Base-by-base conservation (phyloP, 2,113 vertebrate species). In the Nestor notabilis region DNA sequence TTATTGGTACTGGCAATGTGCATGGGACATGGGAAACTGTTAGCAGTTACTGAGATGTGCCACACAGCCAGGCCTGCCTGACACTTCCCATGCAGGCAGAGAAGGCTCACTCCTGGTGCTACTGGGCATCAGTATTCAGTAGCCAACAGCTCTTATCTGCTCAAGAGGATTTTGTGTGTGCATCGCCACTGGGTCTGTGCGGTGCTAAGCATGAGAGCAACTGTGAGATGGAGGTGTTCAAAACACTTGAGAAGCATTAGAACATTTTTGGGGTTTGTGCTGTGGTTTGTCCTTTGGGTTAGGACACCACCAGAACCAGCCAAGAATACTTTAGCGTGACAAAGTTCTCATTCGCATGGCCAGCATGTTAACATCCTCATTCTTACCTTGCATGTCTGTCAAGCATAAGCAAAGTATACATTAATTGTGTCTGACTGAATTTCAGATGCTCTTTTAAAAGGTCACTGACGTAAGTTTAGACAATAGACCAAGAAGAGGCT, bases 401-500 rank as follows among this genome's bases (percentile, higher is more conserved):
- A 94, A 93, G 82, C 84, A 58, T 83, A 75, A 93, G 95, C 70
- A 97, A 96, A 97, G 31, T 60, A 64, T 91, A 55, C 80, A 90
- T 96, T 97, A 97, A 97, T 91, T 95, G 95, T 83, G 52, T 90
- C 91, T 96, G 94, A 97, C 68, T 95, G 93, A 75, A 96, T 97
- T 94, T 96, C 89, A 97, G 37, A 41, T 55, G 64, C 52, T 92
- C 61, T 93, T 83, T 80, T 96, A 55, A 96, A 96, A 92, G 87
- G 56, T 82, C 4, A 0, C 89, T 90, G 95, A 91, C 85, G 60
- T 28, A 83, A 61, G 43, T 82, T 83, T 75, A 95, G 74, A 93
- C 82, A 95, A 74, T 63, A 87, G 75, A 56, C 72, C 46, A 72
- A 87, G 60, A 95, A 86, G 35, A 83, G 77, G 71, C 53, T 91